Evolutionary conservation across 2,888 invertebrate species (phyloP).

Genomic region (Coronaproctus castanopsis): DNA sequence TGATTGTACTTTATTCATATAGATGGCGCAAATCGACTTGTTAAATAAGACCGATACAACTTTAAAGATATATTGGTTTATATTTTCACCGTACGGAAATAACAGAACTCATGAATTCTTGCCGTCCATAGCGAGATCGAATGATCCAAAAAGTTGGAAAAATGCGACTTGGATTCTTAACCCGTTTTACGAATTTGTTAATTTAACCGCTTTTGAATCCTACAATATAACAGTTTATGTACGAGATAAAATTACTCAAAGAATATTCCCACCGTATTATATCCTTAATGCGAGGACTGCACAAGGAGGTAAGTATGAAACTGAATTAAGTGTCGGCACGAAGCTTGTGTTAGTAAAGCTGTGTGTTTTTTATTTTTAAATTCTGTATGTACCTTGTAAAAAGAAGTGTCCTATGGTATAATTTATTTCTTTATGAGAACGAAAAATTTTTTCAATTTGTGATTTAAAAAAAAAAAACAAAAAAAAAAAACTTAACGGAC

Average conservation of each 20-base stretch:
- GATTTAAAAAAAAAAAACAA: no score
- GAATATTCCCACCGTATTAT: conserved; percentile 41
- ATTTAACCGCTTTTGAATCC: conserved; percentile 45
- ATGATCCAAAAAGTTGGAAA: conserved; percentile 21
- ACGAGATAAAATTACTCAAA: conserved; percentile 32
- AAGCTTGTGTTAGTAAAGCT: neutral
- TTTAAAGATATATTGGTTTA: neutral
- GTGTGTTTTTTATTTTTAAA: no score
- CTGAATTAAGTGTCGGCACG: neutral
- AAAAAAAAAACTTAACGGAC: no score
- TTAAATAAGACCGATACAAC: neutral
- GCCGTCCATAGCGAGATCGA: conserved; percentile 32
- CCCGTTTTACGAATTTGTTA: conserved; percentile 37
- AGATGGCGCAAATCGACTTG: neutral
- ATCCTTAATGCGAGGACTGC: conserved; percentile 41
- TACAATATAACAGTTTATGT: conserved; percentile 65
- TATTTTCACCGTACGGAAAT: neutral
- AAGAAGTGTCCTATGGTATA: no score
- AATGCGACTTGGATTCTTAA: conserved; percentile 43
- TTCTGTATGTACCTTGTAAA: no score
- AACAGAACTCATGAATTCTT: conserved; percentile 22
- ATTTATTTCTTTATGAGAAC: no score
- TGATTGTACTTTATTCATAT: neutral
- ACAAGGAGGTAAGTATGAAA: conserved; percentile 35
- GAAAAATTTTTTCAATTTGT: no score